These are phyloP conservation scores for Columba livia DNA, from an alignment of 2,113 vertebrate species.

Conservation along the genomic window DNA sequence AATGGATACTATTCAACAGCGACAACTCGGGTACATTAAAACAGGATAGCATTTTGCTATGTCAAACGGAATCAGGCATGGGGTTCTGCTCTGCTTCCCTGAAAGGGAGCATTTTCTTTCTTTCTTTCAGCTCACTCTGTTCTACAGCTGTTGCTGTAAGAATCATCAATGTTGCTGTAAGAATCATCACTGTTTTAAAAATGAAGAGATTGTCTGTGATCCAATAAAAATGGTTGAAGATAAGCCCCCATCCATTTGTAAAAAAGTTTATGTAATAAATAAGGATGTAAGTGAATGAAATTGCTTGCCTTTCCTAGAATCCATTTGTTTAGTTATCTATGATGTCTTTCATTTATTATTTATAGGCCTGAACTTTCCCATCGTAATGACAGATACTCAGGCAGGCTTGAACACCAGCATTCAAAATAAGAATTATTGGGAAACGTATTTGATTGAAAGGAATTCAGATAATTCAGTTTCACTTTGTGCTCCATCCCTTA, in stretches of 20 bases:
- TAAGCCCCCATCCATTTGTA: background rate
- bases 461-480: background rate
- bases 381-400: background rate
- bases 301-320: background rate
- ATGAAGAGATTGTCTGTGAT: background rate
- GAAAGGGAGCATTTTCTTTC: background rate
- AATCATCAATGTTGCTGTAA: background rate
- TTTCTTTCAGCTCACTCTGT: background rate
- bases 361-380: background rate
- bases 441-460: background rate
- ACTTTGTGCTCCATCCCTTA: background rate
- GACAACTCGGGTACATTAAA: background rate
- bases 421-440: background rate
- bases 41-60: background rate
- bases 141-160: background rate
- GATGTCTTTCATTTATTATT: background rate
- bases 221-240: background rate
- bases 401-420: background rate
- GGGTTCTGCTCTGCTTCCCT: background rate
- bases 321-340: background rate
- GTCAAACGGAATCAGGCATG: background rate
- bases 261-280: background rate
- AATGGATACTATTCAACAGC: background rate
- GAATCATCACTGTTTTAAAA: background rate
- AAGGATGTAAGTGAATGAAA: background rate